A percentile compares a stretch with the other conserved stretches of the same genome.
Conservation (phyloP, 2,888 invertebrate genomes). For the Heliconius aoede region DNA sequence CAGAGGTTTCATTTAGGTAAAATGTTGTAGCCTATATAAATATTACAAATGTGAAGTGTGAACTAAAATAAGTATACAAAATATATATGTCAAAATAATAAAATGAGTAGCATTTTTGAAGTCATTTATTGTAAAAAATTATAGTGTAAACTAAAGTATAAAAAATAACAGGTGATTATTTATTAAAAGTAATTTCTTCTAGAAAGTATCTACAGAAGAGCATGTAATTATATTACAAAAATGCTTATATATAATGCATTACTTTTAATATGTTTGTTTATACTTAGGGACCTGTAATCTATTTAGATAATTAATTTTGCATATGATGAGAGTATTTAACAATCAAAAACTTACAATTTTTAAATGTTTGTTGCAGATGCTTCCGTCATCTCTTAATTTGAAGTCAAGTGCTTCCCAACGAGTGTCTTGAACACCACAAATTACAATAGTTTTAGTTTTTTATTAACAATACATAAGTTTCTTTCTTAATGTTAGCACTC, state of each 20-base stretch:
- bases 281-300: too few species aligned
- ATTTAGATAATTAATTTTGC: not conserved
- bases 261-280: too few species aligned
- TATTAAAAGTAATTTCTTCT: not conserved
- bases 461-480: slow-evolving; percentile 48
- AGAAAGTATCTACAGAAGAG: not conserved
- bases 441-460: slow-evolving; percentile 31
- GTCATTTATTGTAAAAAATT: not conserved
- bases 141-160: not conserved
- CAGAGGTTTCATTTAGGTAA: too few species aligned
- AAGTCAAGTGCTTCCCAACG: slow-evolving; percentile 68
- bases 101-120: too few species aligned
- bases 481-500: slow-evolving; percentile 58
- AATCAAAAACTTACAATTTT: not conserved
- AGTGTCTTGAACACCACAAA: slow-evolving; percentile 67
- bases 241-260: too few species aligned
- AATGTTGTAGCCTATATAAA: not conserved
- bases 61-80: not conserved
- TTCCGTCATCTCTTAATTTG: slow-evolving; percentile 60
- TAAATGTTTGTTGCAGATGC: slow-evolving; percentile 73
- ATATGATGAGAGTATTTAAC: not conserved
- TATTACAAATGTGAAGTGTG: not conserved
- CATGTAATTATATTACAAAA: too few species aligned
- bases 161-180: too few species aligned
- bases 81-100: not conserved